Conservation (phyloP, 1,140 invertebrate genomes). For the Dysdera silvatica region DNA sequence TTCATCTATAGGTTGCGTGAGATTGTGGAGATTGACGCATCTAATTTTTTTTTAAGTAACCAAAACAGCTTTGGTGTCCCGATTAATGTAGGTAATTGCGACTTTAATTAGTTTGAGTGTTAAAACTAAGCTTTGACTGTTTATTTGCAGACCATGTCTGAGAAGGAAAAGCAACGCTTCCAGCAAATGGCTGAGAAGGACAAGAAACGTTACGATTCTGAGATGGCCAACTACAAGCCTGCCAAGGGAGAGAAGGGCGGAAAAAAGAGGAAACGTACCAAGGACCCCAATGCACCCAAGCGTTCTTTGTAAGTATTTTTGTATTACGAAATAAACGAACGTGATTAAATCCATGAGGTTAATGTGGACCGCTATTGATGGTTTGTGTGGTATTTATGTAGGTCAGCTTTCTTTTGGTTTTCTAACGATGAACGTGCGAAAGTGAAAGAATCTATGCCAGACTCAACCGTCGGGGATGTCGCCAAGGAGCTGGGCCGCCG, state of each 20-base stretch:
- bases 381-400: conserved; percentile 44
- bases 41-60: no score
- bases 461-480: conserved; percentile 92
- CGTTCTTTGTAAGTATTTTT: conserved; percentile 78
- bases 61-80: no score
- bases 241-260: conserved; percentile 76
- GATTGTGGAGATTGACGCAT: no score
- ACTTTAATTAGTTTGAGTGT: no score
- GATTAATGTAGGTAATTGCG: no score
- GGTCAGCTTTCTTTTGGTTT: conserved; percentile 99
- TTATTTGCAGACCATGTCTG: conserved; percentile 82
- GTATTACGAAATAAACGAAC: not conserved
- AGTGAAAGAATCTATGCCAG: conserved; percentile 84
- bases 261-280: conserved; percentile 82
- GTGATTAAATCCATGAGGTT: no score
- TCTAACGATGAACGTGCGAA: conserved; percentile 93
- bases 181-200: conserved; percentile 98
- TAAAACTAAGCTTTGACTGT: conserved; percentile 7
- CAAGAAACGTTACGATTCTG: conserved; percentile 88
- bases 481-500: conserved; percentile 93
- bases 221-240: conserved; percentile 93
- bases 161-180: conserved; percentile 97
- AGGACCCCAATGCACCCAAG: conserved; percentile 99
- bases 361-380: no score
- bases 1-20: no score